Conservation (phyloP, 2,888 invertebrate species). For the Pseudococcus jackbeardsleyi region DNA sequence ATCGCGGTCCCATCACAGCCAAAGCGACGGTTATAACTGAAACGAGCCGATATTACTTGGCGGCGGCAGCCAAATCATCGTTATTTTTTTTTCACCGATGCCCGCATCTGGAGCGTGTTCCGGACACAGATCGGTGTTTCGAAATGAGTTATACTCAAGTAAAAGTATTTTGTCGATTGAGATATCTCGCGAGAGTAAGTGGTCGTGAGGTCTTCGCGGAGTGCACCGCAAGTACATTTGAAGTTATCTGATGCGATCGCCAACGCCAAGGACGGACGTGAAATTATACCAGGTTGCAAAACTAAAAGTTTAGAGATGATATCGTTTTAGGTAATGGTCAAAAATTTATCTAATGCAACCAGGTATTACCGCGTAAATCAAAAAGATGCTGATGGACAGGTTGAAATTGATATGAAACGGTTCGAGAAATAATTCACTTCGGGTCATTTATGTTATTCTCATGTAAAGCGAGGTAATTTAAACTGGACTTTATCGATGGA, state of each 20-base stretch:
- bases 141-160: too few species aligned
- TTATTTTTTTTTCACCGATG: neutral
- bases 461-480: too few species aligned
- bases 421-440: neutral
- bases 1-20: conserved; percentile 16
- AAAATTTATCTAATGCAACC: neutral
- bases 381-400: neutral
- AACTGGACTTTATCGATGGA: neutral
- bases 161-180: too few species aligned
- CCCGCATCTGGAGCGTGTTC: too few species aligned
- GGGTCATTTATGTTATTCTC: neutral
- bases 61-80: neutral
- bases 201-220: too few species aligned
- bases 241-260: conserved; percentile 11
- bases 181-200: too few species aligned
- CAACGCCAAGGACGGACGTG: conserved; percentile 16
- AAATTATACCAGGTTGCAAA: conserved; percentile 17
- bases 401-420: neutral
- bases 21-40: neutral
- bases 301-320: neutral
- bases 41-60: neutral
- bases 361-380: neutral
- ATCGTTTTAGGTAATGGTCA: neutral
- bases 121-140: too few species aligned
- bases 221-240: neutral